These are phyloP conservation scores for Microtus ochrogaster DNA, from an alignment of 2,113 vertebrate genomes.

Conservation along the genomic window DNA sequence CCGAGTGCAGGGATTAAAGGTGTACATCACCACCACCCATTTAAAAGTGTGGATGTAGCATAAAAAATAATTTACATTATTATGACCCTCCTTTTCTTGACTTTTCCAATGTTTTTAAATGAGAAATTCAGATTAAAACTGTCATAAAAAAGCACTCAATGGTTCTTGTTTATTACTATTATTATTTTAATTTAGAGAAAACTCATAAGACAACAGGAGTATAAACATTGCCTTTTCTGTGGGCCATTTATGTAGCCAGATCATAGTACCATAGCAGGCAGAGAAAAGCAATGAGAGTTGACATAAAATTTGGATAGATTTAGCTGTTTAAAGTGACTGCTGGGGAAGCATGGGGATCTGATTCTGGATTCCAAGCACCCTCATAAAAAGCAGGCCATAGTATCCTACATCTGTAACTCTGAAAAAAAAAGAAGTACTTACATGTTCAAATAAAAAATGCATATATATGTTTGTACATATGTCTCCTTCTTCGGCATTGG, in stretches of 20 bases:
- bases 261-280: background rate
- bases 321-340: background rate
- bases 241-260: background rate
- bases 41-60: background rate
- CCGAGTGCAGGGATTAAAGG: too few species aligned
- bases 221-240: background rate
- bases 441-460: background rate
- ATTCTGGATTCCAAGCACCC: background rate
- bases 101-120: background rate
- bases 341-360: background rate
- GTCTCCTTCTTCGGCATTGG: background rate
- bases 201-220: background rate
- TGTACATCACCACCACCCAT: too few species aligned
- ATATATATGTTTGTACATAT: background rate
- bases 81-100: background rate
- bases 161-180: background rate
- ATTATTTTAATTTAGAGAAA: constrained; percentile 11
- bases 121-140: background rate
- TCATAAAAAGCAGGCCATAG: too few species aligned
- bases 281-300: background rate
- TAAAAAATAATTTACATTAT: background rate
- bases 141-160: background rate
- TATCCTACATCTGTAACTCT: too few species aligned
- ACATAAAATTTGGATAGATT: background rate
- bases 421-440: background rate